These are phyloP conservation scores for Pangasianodon hypophthalmus DNA, from an alignment of 2,113 vertebrate genomes.

Conservation along the genomic window DNA sequence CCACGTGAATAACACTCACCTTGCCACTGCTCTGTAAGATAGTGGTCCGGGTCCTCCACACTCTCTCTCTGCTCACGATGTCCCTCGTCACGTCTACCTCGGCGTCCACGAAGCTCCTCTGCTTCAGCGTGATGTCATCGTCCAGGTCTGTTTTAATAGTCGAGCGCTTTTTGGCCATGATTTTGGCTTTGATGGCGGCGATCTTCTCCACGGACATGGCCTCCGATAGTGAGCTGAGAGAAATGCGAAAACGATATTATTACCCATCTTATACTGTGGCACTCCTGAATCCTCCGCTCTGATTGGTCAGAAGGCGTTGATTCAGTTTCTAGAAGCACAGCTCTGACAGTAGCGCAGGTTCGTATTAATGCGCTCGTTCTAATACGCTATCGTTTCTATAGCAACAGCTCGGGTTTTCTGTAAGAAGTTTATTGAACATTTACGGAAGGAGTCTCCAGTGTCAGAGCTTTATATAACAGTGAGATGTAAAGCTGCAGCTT, in stretches of 20 bases:
- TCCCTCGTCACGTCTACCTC: constrained; percentile 97
- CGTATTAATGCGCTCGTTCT: neutral
- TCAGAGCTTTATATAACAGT: too few species aligned
- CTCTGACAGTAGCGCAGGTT: neutral
- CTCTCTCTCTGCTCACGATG: constrained; percentile 95
- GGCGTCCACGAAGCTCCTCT: constrained; percentile 97
- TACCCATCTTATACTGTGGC: too few species aligned
- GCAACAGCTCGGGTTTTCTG: neutral
- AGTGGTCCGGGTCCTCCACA: constrained; percentile 96
- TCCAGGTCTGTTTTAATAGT: constrained; percentile 98
- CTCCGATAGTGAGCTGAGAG: constrained; percentile 90
- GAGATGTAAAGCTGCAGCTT: too few species aligned
- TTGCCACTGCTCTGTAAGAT: constrained; percentile 98
- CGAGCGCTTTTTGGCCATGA: constrained; percentile 99
- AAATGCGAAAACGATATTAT: too few species aligned
- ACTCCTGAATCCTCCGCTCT: neutral
- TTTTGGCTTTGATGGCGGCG: constrained; percentile 98
- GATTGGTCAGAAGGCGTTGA: neutral
- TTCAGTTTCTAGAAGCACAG: too few species aligned
- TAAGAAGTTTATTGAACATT: neutral
- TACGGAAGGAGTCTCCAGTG: too few species aligned
- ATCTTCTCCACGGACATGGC: constrained; percentile 99
- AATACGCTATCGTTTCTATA: neutral
- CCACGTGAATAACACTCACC: constrained; percentile 67
- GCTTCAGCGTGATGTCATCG: constrained; percentile 94